These are phyloP conservation scores for Polyommatus icarus DNA, from an alignment of 2,888 invertebrate species.

Conservation along the genomic window DNA sequence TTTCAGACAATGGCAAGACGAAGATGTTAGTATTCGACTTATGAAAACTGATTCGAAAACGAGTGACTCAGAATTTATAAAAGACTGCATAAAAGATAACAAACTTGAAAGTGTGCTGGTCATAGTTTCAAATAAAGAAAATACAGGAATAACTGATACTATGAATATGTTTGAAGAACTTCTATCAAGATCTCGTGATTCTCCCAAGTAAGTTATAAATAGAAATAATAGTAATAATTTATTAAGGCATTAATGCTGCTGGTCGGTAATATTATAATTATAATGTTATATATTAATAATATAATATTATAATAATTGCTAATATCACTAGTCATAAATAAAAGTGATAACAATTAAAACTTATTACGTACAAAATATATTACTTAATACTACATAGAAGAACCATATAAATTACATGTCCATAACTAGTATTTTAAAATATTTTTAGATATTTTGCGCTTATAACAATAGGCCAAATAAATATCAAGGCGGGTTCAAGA, in stretches of 20 bases:
- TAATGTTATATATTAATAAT: too few species aligned
- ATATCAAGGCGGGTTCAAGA: neutral
- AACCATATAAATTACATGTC: too few species aligned
- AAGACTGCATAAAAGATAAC: neutral
- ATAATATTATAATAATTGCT: too few species aligned
- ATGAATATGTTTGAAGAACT: neutral
- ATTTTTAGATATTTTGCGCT: constrained; percentile 26
- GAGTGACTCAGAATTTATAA: neutral
- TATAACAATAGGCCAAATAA: neutral
- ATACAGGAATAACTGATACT: neutral
- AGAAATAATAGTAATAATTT: neutral
- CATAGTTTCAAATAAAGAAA: neutral
- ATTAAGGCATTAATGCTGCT: neutral
- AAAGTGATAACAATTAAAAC: too few species aligned
- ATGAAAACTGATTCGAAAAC: neutral
- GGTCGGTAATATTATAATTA: too few species aligned
- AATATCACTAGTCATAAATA: too few species aligned
- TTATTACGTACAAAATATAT: too few species aligned
- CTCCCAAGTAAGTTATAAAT: neutral
- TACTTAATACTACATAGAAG: too few species aligned
- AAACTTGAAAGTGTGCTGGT: constrained; percentile 1
- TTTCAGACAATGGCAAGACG: constrained; percentile 24
- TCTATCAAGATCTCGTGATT: neutral
- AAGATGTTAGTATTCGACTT: neutral
- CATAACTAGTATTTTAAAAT: neutral